Evolutionary conservation across 2,113 vertebrate species (phyloP), one percentile per base, ranked within the genome.

Genomic region (Silurus glanis): DNA sequence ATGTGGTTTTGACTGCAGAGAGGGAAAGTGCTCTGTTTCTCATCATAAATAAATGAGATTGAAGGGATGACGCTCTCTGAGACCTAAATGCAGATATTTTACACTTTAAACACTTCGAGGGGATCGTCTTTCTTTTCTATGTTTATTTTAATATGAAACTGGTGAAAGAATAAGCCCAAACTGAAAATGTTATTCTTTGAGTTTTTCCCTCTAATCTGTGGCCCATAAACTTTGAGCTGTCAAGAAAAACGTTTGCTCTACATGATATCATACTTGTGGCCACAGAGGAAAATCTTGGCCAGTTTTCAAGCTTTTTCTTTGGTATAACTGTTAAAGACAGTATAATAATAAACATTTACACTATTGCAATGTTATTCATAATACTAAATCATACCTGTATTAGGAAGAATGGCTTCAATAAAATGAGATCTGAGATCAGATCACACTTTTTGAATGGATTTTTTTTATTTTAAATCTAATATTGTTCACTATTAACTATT

Each of bases 21-120:
- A 85, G 71, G 25, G 69, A 49, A 82, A 82, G n/a, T 37, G 8
- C 49, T 90, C 90, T 91, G 88, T 88, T 91, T 93, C 82, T 72
- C 87, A 64, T 47, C 59, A 87, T 83, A 58, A 91, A 92, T 87
- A 90, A 92, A 91, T 87, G 67, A 76, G 84, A 67, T 67, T 9
- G 58, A 37, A 75, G 62, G 71, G 81, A 85, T 61, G 83, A 82
- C 75, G 86, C 86, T 81, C 83, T 81, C 87, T 88, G 49, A 53
- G 83, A 59, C 79, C 59, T 45, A 64, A 66, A 75, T 86, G 86
- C 83, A 83, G 90, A 91, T 91, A 88, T 87, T 62, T 90, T 90
- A 89, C 91, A 87, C 81, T 83, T 89, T 88, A 90, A 91, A 91
- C 89, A 84, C 89, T 76, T 87, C 14, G n/a, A 37, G 83, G 23